Conservation (phyloP, 2,113 vertebrate species). For the Podilymbus podiceps region DNA sequence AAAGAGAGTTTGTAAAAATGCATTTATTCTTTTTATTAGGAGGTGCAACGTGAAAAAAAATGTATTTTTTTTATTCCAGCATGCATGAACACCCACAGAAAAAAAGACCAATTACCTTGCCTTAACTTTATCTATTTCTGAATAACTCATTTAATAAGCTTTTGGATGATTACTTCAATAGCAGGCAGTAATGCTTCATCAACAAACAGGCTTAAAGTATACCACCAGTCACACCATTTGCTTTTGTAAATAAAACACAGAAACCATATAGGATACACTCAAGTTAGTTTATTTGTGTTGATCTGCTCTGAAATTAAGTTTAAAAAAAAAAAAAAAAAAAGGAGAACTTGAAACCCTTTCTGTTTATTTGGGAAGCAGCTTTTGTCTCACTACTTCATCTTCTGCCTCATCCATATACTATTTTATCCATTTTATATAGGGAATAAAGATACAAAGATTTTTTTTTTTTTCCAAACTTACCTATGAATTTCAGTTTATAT, state of each 20-base stretch:
- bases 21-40: background rate
- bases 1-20: background rate
- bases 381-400: background rate
- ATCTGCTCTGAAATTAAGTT: background rate
- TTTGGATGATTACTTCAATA: background rate
- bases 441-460: background rate
- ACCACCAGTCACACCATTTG: background rate
- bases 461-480: background rate
- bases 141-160: background rate
- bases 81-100: background rate
- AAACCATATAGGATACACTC: background rate
- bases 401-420: background rate
- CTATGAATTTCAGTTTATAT: background rate
- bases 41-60: background rate
- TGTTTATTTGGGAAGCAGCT: background rate
- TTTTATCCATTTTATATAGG: background rate
- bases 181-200: background rate
- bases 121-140: background rate
- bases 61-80: background rate
- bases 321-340: background rate
- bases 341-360: background rate
- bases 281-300: background rate
- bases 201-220: background rate
- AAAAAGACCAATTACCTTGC: background rate
- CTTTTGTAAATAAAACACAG: background rate